phyloP scores from a whole-genome alignment of 2,888 invertebrate species.

The Perithous albicinctus region DNA sequence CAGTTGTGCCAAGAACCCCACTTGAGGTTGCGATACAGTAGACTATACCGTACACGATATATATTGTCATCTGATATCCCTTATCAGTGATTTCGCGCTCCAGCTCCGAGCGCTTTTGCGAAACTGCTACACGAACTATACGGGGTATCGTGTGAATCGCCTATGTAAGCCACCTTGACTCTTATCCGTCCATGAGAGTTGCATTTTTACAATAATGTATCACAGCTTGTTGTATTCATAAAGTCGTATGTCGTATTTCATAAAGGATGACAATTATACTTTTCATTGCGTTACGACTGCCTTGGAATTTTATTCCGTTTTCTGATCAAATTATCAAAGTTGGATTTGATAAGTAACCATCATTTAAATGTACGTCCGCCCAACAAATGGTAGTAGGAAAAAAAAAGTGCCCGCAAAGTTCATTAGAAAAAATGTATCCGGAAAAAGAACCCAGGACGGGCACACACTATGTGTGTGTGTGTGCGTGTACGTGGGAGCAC shows the following conservation, averaged over 20 bases:
- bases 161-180: conserved; percentile 28
- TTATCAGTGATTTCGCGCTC: conserved; percentile 46
- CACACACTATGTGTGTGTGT: too few species aligned
- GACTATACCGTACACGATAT: conserved; percentile 11
- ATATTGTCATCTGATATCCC: conserved; percentile 41
- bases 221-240: background rate
- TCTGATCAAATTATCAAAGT: background rate
- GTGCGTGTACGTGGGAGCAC: too few species aligned
- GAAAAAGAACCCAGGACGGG: too few species aligned
- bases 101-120: conserved; percentile 4
- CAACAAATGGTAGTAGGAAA: too few species aligned
- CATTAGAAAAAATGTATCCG: too few species aligned
- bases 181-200: conserved; percentile 31
- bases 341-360: background rate
- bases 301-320: background rate
- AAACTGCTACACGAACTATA: background rate
- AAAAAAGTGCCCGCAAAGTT: too few species aligned
- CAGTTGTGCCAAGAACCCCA: conserved; percentile 2
- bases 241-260: background rate
- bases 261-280: background rate
- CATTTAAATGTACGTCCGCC: too few species aligned
- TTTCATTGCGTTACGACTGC: background rate
- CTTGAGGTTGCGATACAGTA: background rate
- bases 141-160: conserved; percentile 44
- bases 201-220: conserved; percentile 6